Evolutionary conservation across 2,113 vertebrate genomes (phyloP), one percentile per base, ranked within the genome.

Genomic region (Machaerirhynchus nigripectus): DNA sequence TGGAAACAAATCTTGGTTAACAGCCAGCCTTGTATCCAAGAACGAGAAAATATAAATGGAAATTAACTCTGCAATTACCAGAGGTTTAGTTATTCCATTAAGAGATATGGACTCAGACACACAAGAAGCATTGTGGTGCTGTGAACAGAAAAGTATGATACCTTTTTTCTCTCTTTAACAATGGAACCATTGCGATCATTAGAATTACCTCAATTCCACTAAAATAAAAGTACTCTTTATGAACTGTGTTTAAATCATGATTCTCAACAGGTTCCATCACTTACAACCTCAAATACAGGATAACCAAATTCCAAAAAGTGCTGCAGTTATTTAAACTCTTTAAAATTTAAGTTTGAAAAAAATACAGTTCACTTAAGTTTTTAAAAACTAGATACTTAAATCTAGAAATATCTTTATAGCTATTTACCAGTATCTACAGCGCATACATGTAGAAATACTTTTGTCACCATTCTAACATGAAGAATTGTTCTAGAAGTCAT

Each of bases 31-130:
- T 50, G 30, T 30, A 87, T 19, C 42, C 52, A 59, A 22, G 33
- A 40, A 87, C 42, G 44, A 88, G 61, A 90, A 96, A 75, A 87
- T 13, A 61, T 17, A 87, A 90, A 71, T 78, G 44, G 30, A 93
- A 93, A 89, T 75, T 42, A 91, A 60, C 35, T 59, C 13, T 21
- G 47, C 24, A 69, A 46, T 84, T 84, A 92, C 12, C 20, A 77
- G 31, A 57, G 9, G 5, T 86, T 90, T 73, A 73, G 15, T 55
- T 63, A 84, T 47, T 23, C 7, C 10, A 59, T 73, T 79, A 93
- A 79, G 5, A 83, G 33, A 35, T 20, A 68, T 0, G 3, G 40
- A 52, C 30, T 83, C 30, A 67, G 20, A 86, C 22, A 69, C 18
- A 68, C 20, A 79, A 63, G 30, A 63, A 30, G 35, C 0, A 0